These are phyloP conservation scores for Actenoides hombroni DNA, from an alignment of 2,113 vertebrate genomes.

Conservation along the genomic window DNA sequence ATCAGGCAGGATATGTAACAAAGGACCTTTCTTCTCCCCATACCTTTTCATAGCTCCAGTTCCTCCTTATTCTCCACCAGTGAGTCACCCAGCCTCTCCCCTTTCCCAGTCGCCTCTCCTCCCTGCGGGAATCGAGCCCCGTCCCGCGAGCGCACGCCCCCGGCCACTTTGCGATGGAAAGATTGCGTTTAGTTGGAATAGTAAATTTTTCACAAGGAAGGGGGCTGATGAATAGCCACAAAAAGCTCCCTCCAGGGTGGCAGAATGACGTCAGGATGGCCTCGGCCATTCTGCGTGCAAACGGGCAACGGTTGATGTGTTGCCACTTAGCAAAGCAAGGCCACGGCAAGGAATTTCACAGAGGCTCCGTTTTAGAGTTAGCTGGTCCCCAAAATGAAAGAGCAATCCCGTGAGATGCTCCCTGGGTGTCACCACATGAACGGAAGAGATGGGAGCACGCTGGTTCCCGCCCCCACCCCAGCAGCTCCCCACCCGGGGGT, in stretches of 20 bases:
- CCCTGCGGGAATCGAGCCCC: not conserved
- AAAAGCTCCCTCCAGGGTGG: not conserved
- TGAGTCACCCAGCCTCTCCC: slow-evolving; percentile 37
- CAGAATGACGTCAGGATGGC: not conserved
- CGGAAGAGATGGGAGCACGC: accelerated
- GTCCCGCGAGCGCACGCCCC: not conserved
- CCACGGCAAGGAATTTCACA: not conserved
- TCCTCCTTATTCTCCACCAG: slow-evolving; percentile 13
- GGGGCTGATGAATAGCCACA: not conserved
- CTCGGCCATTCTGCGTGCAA: accelerated
- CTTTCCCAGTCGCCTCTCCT: not conserved
- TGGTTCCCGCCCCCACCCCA: not conserved
- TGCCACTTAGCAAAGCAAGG: not conserved
- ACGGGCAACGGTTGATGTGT: accelerated
- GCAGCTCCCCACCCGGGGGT: not conserved
- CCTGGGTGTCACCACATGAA: not conserved
- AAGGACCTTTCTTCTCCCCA: not conserved
- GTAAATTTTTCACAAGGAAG: not conserved
- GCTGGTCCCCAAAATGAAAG: not conserved
- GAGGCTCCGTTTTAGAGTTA: not conserved
- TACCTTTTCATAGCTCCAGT: not conserved
- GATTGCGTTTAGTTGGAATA: not conserved
- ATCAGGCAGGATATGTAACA: slow-evolving; percentile 17
- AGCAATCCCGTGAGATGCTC: not conserved
- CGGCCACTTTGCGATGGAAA: not conserved